These are phyloP conservation scores for Eumeta japonica DNA, from an alignment of 1,140 invertebrate species.

Conservation along the genomic window DNA sequence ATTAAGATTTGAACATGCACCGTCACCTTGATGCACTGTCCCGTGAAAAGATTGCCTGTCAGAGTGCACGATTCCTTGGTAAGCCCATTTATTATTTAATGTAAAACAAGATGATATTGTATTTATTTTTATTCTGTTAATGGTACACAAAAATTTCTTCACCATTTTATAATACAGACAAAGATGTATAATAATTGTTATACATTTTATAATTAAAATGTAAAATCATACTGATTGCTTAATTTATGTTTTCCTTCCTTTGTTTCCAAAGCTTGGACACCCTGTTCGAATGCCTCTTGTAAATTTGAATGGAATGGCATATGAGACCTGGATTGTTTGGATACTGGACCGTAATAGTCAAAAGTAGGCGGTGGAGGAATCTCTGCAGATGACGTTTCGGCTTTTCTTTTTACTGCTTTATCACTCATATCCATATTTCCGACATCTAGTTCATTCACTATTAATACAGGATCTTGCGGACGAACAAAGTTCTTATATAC, in stretches of 20 bases:
- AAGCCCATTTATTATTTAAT: too few relatives aligned
- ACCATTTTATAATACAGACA: too few relatives aligned
- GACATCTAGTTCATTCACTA: slow-evolving; percentile 51
- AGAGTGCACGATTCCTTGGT: too few relatives aligned
- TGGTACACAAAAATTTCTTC: too few relatives aligned
- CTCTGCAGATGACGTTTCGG: slow-evolving; percentile 48
- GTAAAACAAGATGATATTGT: too few relatives aligned
- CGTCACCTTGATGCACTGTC: too few relatives aligned
- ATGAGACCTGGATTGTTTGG: slow-evolving; percentile 33
- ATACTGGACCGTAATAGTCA: slow-evolving; percentile 62
- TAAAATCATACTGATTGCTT: slow-evolving; percentile 41
- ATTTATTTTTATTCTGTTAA: too few relatives aligned
- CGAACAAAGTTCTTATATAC: slow-evolving; percentile 43
- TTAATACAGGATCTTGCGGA: slow-evolving; percentile 36
- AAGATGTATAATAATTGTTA: too few relatives aligned
- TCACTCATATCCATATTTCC: slow-evolving; percentile 16
- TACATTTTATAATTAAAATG: slow-evolving; percentile 35
- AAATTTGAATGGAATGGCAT: slow-evolving; percentile 49
- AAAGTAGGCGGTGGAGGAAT: slow-evolving; percentile 66
- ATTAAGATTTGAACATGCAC: too few relatives aligned
- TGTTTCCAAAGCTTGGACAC: slow-evolving; percentile 64
- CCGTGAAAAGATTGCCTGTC: too few relatives aligned
- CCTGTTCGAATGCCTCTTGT: slow-evolving; percentile 66
- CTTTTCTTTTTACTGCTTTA: slow-evolving; percentile 20
- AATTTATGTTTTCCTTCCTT: slow-evolving; percentile 27